Evolutionary conservation across 2,888 invertebrate genomes (phyloP).

Genomic region (Ichneumon xanthorius): DNA sequence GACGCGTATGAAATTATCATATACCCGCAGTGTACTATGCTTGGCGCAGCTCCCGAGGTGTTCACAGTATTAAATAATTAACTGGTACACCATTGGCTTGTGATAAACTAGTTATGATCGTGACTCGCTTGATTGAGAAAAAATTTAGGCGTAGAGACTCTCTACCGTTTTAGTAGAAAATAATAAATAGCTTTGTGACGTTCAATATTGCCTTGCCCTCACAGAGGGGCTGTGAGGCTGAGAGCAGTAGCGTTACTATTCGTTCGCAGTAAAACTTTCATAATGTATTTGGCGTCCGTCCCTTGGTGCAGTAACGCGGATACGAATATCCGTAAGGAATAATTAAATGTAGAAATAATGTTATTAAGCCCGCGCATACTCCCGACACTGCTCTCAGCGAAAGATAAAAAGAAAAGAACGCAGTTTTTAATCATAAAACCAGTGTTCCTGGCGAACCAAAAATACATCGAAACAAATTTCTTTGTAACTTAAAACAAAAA

Average conservation of each 20-base stretch:
- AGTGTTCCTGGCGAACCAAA: slow-evolving; percentile 55
- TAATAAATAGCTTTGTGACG: slow-evolving; percentile 58
- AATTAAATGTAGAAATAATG: slow-evolving; percentile 68
- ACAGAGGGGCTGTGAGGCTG: slow-evolving; percentile 67
- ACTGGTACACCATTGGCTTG: slow-evolving; percentile 79
- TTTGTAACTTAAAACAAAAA: slow-evolving; percentile 19
- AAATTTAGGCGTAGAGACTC: slow-evolving; percentile 48
- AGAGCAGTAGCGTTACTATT: slow-evolving; percentile 68
- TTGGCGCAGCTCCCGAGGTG: slow-evolving; percentile 69
- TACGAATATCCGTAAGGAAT: slow-evolving; percentile 64
- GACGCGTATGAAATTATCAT: slow-evolving; percentile 26
- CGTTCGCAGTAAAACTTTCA: slow-evolving; percentile 60
- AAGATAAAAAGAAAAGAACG: slow-evolving; percentile 26
- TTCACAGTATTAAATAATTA: slow-evolving; percentile 77
- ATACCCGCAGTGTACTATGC: slow-evolving; percentile 55
- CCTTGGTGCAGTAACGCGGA: slow-evolving; percentile 63
- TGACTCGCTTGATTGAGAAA: slow-evolving; percentile 63
- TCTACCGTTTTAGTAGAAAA: slow-evolving; percentile 59
- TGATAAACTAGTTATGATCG: slow-evolving; percentile 73
- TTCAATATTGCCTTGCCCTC: slow-evolving; percentile 77
- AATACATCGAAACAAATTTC: slow-evolving; percentile 63
- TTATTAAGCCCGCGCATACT: slow-evolving; percentile 39
- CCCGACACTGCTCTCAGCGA: slow-evolving; percentile 55
- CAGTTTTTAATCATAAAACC: slow-evolving; percentile 52
- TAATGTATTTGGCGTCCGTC: slow-evolving; percentile 67